Evolutionary conservation across 2,113 vertebrate genomes (phyloP).

Genomic region (Paradoxurus hermaphroditus): DNA sequence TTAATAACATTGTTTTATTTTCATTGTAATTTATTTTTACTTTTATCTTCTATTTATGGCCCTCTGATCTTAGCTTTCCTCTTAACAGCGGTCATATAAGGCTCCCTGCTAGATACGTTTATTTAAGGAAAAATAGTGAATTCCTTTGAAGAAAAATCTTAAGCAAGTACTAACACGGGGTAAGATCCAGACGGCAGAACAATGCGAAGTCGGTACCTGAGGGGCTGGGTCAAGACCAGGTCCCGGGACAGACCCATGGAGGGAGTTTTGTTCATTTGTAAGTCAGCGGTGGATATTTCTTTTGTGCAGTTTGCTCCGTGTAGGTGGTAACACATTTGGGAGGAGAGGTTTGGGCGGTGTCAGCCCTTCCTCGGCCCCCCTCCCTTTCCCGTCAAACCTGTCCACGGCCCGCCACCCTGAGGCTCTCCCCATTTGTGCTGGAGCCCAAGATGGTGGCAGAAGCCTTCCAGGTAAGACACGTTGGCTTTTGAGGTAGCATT

Average conservation of each 20-base stretch:
- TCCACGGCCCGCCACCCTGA: accelerated
- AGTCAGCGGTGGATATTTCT: accelerated
- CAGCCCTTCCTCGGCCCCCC: not conserved
- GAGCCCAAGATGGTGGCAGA: not conserved
- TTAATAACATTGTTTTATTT: not conserved
- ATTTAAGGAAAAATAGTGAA: not conserved
- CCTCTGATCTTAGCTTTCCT: not conserved
- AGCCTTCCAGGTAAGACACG: not conserved
- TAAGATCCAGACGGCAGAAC: not conserved
- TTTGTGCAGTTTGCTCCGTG: not conserved
- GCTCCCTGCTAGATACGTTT: not conserved
- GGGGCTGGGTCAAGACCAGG: not conserved
- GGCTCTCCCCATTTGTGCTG: too few species aligned
- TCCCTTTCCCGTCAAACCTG: too few species aligned
- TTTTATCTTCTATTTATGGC: not conserved
- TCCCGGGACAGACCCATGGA: not conserved
- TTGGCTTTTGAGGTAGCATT: not conserved
- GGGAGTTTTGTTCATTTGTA: not conserved
- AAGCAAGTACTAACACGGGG: not conserved
- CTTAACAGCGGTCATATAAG: not conserved
- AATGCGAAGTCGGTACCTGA: accelerated
- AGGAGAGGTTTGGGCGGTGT: not conserved
- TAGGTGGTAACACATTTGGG: accelerated
- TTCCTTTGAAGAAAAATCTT: not conserved
- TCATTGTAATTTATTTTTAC: not conserved